These are phyloP conservation scores for Anarhynchus alexandrinus DNA, from an alignment of 2,113 vertebrate genomes.

Conservation along the genomic window DNA sequence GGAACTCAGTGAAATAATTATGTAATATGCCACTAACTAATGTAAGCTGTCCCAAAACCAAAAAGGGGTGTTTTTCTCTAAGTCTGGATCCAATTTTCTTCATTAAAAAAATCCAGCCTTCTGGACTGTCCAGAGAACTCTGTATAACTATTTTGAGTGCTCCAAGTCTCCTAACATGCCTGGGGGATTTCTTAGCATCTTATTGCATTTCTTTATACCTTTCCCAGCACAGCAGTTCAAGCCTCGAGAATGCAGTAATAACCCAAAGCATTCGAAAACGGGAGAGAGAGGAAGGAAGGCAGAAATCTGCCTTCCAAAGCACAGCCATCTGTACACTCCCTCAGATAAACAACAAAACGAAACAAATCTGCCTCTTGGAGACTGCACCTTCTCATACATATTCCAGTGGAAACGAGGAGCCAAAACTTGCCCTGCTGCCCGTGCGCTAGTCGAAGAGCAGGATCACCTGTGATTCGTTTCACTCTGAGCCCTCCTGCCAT, in stretches of 20 bases:
- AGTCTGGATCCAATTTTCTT: conserved; percentile 68
- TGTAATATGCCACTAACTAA: conserved; percentile 53
- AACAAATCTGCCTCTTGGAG: neutral
- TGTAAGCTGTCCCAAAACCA: conserved; percentile 41
- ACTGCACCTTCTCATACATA: conserved; percentile 15
- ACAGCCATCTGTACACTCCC: neutral
- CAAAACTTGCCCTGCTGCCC: neutral
- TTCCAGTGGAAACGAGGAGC: conserved; percentile 12
- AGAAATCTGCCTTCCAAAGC: conserved; percentile 21
- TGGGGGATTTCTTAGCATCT: conserved; percentile 42
- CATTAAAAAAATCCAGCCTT: conserved; percentile 35
- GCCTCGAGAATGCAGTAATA: conserved; percentile 35
- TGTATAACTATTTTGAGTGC: neutral
- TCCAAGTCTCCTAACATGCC: neutral
- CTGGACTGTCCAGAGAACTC: conserved; percentile 31
- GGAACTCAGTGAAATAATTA: conserved; percentile 53
- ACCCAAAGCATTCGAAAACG: neutral
- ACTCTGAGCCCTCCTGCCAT: neutral
- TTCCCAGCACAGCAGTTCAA: conserved; percentile 29
- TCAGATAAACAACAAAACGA: conserved; percentile 4
- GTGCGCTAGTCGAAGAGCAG: neutral
- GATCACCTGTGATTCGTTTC: conserved; percentile 25
- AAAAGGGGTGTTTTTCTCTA: conserved; percentile 4
- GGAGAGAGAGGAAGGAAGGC: conserved; percentile 24
- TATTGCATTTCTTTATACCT: conserved; percentile 34